These are phyloP conservation scores for Astur gentilis DNA, from an alignment of 2,113 vertebrate genomes.

Conservation along the genomic window DNA sequence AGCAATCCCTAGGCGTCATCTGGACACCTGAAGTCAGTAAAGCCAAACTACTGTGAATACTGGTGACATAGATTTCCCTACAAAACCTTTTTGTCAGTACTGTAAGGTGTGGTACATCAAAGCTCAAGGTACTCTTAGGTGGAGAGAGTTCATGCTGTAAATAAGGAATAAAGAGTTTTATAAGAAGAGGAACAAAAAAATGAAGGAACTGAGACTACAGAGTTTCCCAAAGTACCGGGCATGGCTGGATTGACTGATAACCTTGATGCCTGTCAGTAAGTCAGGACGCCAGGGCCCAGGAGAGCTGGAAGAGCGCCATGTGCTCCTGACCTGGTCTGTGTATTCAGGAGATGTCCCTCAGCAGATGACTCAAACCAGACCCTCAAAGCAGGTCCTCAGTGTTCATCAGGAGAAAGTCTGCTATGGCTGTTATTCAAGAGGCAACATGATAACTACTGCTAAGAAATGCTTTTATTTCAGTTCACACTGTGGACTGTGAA, in stretches of 20 bases:
- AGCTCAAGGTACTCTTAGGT: not conserved
- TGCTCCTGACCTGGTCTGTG: not conserved
- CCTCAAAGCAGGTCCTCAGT: not conserved
- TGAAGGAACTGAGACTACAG: not conserved
- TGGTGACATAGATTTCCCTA: not conserved
- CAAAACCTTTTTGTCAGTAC: not conserved
- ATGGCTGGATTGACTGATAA: not conserved
- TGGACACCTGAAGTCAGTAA: not conserved
- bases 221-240: not conserved
- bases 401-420: not conserved
- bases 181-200: not conserved
- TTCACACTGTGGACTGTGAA: not conserved
- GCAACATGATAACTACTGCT: not conserved
- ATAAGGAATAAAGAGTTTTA: not conserved
- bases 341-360: not conserved
- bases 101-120: not conserved
- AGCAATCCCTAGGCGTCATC: not conserved
- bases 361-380: not conserved
- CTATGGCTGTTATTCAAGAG: not conserved
- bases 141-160: not conserved
- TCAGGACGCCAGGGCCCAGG: not conserved
- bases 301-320: not conserved
- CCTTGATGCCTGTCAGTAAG: not conserved
- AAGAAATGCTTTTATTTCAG: not conserved
- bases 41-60: not conserved